A percentile compares a stretch with the other conserved stretches of the same genome.
These are phyloP conservation scores for Chirona hameri DNA, from an alignment of 2,888 invertebrate genomes.

Conservation along the genomic window DNA sequence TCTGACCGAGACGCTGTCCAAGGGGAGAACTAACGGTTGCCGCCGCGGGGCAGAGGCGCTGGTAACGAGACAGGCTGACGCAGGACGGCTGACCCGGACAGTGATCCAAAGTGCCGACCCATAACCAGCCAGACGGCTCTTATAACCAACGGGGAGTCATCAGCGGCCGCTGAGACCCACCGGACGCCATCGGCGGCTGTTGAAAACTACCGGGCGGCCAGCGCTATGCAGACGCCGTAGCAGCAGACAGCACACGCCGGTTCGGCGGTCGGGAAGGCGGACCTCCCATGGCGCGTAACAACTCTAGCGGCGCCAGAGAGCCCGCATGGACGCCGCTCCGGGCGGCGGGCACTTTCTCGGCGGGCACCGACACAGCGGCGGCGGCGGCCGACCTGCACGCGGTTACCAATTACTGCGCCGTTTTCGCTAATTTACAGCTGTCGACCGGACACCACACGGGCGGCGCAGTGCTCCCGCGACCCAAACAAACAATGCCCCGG, in stretches of 20 bases:
- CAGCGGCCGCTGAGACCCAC: too few species aligned
- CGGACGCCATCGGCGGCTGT: too few species aligned
- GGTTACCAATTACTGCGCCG: constrained; percentile 1
- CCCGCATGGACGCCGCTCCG: background rate
- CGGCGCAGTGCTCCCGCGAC: background rate
- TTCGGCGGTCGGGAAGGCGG: background rate
- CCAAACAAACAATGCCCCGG: background rate
- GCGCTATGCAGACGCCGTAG: background rate
- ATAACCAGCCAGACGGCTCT: too few species aligned
- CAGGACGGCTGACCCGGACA: too few species aligned
- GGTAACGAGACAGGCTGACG: too few species aligned
- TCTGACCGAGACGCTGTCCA: too few species aligned
- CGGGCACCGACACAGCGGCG: background rate
- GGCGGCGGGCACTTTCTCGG: background rate
- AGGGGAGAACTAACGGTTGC: too few species aligned
- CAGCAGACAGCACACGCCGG: background rate
- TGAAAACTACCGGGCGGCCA: too few species aligned
- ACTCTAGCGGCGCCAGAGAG: background rate
- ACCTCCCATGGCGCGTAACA: background rate
- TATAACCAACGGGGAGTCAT: too few species aligned
- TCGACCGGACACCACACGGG: background rate
- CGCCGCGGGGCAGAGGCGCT: too few species aligned
- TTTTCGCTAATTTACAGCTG: background rate
- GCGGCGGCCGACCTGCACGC: background rate
- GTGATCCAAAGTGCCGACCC: too few species aligned